Evolutionary conservation across 2,888 invertebrate genomes (phyloP).

Genomic region (Athalia rosae): DNA sequence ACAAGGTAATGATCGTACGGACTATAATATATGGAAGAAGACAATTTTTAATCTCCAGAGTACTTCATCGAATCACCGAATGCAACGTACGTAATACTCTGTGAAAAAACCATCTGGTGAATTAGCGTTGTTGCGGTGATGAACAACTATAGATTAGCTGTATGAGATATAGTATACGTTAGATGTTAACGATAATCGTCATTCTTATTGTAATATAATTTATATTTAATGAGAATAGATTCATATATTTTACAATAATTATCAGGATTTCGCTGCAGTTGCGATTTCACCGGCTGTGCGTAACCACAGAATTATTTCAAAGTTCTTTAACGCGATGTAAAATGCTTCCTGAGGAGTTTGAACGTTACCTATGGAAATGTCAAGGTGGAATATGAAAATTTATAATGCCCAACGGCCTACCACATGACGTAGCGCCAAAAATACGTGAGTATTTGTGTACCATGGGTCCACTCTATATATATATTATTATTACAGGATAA

Average conservation of each 20-base stretch:
- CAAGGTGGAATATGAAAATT: constrained; percentile 56
- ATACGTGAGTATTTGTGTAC: neutral
- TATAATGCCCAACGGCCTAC: constrained; percentile 48
- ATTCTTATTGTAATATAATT: constrained; percentile 54
- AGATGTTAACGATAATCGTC: constrained; percentile 11
- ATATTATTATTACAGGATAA: neutral
- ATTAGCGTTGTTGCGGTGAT: constrained; percentile 8
- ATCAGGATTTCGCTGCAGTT: constrained; percentile 12
- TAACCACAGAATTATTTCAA: neutral
- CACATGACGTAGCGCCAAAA: constrained; percentile 11
- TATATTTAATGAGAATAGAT: constrained; percentile 53
- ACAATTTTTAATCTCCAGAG: neutral
- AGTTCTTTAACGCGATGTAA: constrained; percentile 4
- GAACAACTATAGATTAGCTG: neutral
- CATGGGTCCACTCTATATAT: neutral
- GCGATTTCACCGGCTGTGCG: neutral
- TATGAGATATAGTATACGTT: neutral
- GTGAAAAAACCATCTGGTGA: constrained; percentile 21
- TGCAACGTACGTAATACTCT: constrained; percentile 6
- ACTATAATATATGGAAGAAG: neutral
- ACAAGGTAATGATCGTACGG: neutral
- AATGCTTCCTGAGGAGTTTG: constrained; percentile 47
- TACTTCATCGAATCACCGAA: constrained; percentile 9
- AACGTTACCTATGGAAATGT: constrained; percentile 57
- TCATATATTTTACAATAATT: constrained; percentile 56